phyloP scores from a whole-genome alignment of 2,113 vertebrate species.

The Canis aureus region DNA sequence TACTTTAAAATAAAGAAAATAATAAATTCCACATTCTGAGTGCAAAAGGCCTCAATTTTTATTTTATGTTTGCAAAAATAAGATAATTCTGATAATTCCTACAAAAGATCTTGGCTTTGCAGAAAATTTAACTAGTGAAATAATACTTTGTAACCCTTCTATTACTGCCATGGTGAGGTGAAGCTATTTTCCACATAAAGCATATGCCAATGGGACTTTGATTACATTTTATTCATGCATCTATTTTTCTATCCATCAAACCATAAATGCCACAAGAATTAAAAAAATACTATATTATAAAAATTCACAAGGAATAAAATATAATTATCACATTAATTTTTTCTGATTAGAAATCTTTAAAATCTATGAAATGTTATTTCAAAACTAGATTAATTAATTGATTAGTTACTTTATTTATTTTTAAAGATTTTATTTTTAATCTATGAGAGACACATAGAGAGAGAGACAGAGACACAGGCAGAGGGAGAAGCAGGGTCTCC shows the following conservation, averaged over 20 bases:
- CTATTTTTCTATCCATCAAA: not conserved
- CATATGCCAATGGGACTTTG: not conserved
- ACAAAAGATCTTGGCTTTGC: not conserved
- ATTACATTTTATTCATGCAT: not conserved
- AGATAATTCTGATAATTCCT: not conserved
- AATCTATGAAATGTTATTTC: not conserved
- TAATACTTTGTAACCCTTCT: not conserved
- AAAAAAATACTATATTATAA: not conserved
- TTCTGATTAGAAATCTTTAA: not conserved
- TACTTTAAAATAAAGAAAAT: not conserved
- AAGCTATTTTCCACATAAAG: not conserved
- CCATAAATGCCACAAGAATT: not conserved
- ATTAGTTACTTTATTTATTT: too few species aligned
- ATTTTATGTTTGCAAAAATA: not conserved
- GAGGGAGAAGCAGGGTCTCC: too few species aligned
- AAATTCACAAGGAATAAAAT: not conserved
- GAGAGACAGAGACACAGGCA: too few species aligned
- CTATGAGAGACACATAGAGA: too few species aligned
- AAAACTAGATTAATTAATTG: too few species aligned
- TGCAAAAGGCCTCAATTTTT: not conserved
- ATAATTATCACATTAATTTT: not conserved
- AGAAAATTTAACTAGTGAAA: slow-evolving; percentile 1
- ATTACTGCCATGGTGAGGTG: not conserved
- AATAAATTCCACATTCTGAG: not conserved
- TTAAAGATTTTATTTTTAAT: too few species aligned